Base-by-base conservation (phyloP, 2,113 vertebrate genomes). In the Neolamprologus longior region DNA sequence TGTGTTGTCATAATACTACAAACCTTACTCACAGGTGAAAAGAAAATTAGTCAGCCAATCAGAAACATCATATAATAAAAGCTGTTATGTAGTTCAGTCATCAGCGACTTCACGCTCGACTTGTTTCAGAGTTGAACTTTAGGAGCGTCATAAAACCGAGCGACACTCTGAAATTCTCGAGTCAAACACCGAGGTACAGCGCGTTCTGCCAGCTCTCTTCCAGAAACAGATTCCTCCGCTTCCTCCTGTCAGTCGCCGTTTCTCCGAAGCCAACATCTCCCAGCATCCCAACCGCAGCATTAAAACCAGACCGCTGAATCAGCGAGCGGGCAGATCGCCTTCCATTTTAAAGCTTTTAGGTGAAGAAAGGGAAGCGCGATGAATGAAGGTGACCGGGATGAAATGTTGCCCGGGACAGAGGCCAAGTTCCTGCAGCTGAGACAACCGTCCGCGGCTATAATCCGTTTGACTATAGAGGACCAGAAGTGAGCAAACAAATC, bases 401-500 rank as follows among this genome's bases (percentile, higher is more conserved):
- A 85, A 58, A 31, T 79, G 80, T 21, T 21, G 31, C 55, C 89
- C 11, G 81, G 81, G 89, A 82, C 26, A 2, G 31, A 35, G 12
- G 83, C 87, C 91, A 91, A n/a, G 40, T 61, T 37, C 63, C 31
- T 4, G n/a, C 79, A 58, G 82, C 86, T 68, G 81, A 91, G 86
- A 86, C 81, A 80, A 68, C 58, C 3, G 57, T 81, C 50, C 28
- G 1, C 3, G 4, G 80, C 63, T 12, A 68, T 37, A 37, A 81
- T 86, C 80, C 89, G 2, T 80, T 73, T 31, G 17, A 90, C 89
- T 9, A 11, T 3, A 66, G 58, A 66, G 50, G 66, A 81, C 2
- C 12, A 76, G 81, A 92, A 71, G 80, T 12, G 87, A 88, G 82
- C 83, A 76, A 89, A 88, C 81, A 89, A 85, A 92, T 88, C 84